These are phyloP conservation scores for Operophtera brumata DNA, from an alignment of 2,888 invertebrate genomes.

Conservation along the genomic window DNA sequence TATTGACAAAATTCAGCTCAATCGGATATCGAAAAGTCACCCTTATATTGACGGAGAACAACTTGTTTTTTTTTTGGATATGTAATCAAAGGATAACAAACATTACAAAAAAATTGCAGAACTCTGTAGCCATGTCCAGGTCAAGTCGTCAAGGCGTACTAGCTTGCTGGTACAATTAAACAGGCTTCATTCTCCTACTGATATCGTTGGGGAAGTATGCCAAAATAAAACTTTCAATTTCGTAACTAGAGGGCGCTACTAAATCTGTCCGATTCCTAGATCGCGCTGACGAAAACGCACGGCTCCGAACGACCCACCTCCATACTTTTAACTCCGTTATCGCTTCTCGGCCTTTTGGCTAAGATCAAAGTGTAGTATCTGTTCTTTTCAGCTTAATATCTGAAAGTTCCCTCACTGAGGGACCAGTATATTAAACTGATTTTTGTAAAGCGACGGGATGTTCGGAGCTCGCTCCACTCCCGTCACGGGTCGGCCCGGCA, in stretches of 20 bases:
- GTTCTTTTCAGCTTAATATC: slow-evolving; percentile 7
- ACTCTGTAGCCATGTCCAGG: no score
- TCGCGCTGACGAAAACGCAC: slow-evolving; percentile 4
- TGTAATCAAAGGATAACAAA: no score
- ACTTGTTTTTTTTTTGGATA: no score
- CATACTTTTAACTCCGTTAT: neutral
- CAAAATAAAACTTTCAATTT: neutral
- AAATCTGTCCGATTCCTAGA: neutral
- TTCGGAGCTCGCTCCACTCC: slow-evolving; percentile 6
- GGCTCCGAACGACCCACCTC: neutral
- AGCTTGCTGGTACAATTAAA: no score
- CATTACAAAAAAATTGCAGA: no score
- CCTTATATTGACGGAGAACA: no score
- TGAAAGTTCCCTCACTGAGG: slow-evolving; percentile 7
- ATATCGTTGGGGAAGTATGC: no score
- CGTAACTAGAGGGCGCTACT: slow-evolving; percentile 1
- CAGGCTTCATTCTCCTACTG: no score
- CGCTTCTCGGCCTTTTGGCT: slow-evolving; percentile 7
- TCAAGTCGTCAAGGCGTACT: no score
- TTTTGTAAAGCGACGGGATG: slow-evolving; percentile 3
- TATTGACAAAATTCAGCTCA: no score
- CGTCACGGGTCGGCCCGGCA: slow-evolving; percentile 7
- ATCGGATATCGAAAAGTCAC: no score
- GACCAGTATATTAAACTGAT: slow-evolving; percentile 7
- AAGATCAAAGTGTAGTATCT: slow-evolving; percentile 7